These are phyloP conservation scores for Philaethria dido DNA, from an alignment of 2,888 invertebrate species.

Conservation along the genomic window DNA sequence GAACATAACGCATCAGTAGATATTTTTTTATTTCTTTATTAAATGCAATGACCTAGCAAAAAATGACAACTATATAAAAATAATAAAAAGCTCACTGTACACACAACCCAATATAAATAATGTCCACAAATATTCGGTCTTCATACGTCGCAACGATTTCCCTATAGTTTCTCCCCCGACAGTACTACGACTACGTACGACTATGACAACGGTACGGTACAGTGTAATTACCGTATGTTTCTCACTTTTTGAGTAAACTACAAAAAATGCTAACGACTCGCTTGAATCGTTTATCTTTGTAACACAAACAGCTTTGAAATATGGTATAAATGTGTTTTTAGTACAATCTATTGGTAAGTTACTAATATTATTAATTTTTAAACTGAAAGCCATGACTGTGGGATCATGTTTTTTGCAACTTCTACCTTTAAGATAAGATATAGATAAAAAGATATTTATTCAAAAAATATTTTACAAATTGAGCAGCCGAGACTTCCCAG, in stretches of 20 bases:
- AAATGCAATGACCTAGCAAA: too few species aligned
- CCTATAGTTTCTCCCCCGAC: slow-evolving; percentile 37
- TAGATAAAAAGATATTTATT: too few species aligned
- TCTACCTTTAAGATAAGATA: too few species aligned
- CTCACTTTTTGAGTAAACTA: slow-evolving; percentile 26
- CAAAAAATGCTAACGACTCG: slow-evolving; percentile 21
- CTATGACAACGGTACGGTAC: too few species aligned
- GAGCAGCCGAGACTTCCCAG: too few species aligned
- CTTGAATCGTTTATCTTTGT: slow-evolving; percentile 20
- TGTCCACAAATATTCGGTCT: slow-evolving; percentile 40
- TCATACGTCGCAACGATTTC: slow-evolving; percentile 32
- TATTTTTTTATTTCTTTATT: too few species aligned
- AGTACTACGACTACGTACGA: slow-evolving; percentile 29
- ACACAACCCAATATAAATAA: slow-evolving; percentile 40
- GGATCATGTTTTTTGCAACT: too few species aligned
- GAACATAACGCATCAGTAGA: too few species aligned
- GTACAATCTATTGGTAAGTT: not conserved
- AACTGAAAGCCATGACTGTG: not conserved
- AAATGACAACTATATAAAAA: not conserved
- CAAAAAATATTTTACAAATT: too few species aligned
- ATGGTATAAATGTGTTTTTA: not conserved
- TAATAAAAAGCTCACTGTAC: slow-evolving; percentile 20
- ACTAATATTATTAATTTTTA: not conserved
- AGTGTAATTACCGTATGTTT: slow-evolving; percentile 37
- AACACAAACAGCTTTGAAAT: not conserved